Evolutionary conservation across 2,113 vertebrate genomes (phyloP), one percentile per base, ranked within the genome.

Genomic region (Nycticorax nycticorax): DNA sequence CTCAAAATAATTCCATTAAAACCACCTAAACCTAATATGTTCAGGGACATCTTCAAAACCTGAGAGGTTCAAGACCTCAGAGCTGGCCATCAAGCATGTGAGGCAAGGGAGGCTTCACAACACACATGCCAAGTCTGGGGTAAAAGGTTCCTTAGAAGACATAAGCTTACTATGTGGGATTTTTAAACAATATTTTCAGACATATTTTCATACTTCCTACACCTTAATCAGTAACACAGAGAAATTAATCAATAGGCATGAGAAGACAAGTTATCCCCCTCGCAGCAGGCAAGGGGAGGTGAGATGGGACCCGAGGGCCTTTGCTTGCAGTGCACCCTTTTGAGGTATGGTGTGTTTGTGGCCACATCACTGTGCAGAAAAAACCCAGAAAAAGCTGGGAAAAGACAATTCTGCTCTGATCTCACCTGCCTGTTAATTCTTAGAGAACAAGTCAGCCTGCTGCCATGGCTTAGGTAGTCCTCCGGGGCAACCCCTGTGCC

Each of bases 271-370:
- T 41, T 55, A 41, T 60, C 32, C 10, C 21, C 9, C 7, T 57
- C 2, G 1, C 39, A 60, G 9, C 0, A 2, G 45, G 8, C 33
- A 74, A 23, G 11, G 21, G 15, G 33, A 39, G 8, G 10, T 55
- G 17, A 75, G 10, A 10, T 17, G 10, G 15, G 9, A 11, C 48
- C 18, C 1, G 5, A 41, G 4, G 9, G 4, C 6, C 10, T 53
- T 39, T 63, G 17, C n/a, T 57, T 1, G 1, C 22, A n/a, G 19
- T 35, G 16, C 8, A 10, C 6, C 30, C 8, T 56, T 81, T 66
- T 55, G 26, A 52, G 5, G 0, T 35, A 16, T 33, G 5, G 13
- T 69, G 43, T 45, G 11, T 12, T 47, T 68, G 33, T 52, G 21
- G 14, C 24, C 13, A 39, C 4, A 30, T 8, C 5, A 3, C 37